Base-by-base conservation (phyloP, 2,797 vertebrate species). In the Pantherophis alleghaniensis region DNA sequence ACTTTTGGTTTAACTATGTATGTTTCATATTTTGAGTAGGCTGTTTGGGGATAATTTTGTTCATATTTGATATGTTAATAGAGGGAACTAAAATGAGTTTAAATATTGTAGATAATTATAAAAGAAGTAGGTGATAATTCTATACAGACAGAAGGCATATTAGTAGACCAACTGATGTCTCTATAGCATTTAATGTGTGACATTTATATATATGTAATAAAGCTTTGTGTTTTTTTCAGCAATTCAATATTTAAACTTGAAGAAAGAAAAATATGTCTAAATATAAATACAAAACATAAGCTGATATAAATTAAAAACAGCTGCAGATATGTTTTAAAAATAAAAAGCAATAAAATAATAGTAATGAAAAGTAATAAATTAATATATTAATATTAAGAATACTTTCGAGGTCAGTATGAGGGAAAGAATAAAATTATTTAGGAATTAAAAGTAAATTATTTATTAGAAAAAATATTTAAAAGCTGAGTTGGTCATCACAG, bases 351-450 rank as follows among this genome's bases (percentile, higher is more conserved):
- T 61, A 10, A 83, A 83, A 24, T 22, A 79, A 79, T 47, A 47
- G 74, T 47, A 83, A 83, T 83, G 20, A 47, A 83, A 47, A 83
- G 74, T 83, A 83, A 83, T 83, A 83, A 5, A 83, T 83, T 24
- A 83, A 83, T 83, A 47, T 47, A 47, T 83, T 83, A 47, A 24
- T 18, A 47, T 47, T 83, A 83, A 24, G 22, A 83, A 47, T 42
- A 57, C 24, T 92, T 57, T 0, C 91, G 90, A 83, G 37, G 74
- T 95, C 95, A 94, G 93, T 95, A 93, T 63, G 7, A 87, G 94
- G 92, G 93, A 94, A 88, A 93, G 22, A 79, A 91, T 92, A 93
- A 95, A 95, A 91, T 91, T 4, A 12, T 53, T 92, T 59, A 74
- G 92, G 89, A 11, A 59, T 88, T 87, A 88, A 69, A 56, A 94